These are phyloP conservation scores for Parus major DNA, from an alignment of 2,113 vertebrate species.

Conservation along the genomic window DNA sequence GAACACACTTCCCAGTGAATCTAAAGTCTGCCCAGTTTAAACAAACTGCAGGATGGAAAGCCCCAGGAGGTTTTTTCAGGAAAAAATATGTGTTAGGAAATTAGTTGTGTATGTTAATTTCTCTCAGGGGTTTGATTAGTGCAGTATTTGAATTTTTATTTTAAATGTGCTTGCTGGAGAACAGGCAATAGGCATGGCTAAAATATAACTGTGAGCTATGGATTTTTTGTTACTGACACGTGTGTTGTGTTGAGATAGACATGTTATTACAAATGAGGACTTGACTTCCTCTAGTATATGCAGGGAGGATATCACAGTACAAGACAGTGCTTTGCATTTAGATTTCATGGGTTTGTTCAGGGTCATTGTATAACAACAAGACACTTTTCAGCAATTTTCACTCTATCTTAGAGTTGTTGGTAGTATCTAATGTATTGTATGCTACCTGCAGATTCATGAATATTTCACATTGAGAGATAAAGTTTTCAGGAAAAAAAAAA, in stretches of 20 bases:
- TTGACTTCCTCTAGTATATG: not conserved
- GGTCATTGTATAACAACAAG: not conserved
- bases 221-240: not conserved
- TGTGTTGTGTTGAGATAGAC: not conserved
- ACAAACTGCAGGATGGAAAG: not conserved
- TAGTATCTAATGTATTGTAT: not conserved
- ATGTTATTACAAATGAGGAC: not conserved
- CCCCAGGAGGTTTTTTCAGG: not conserved
- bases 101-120: not conserved
- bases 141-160: not conserved
- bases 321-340: not conserved
- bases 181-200: not conserved
- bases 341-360: constrained; percentile 17
- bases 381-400: constrained; percentile 29
- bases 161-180: not conserved
- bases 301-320: not conserved
- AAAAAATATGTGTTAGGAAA: not conserved
- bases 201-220: not conserved
- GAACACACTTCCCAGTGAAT: not conserved
- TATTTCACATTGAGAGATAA: constrained; percentile 32
- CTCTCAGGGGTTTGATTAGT: not conserved
- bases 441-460: constrained; percentile 13
- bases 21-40: not conserved
- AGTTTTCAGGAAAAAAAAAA: not conserved
- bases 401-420: constrained; percentile 18